Evolutionary conservation across 2,888 invertebrate genomes (phyloP).

Genomic region (Drosophila borealis): DNA sequence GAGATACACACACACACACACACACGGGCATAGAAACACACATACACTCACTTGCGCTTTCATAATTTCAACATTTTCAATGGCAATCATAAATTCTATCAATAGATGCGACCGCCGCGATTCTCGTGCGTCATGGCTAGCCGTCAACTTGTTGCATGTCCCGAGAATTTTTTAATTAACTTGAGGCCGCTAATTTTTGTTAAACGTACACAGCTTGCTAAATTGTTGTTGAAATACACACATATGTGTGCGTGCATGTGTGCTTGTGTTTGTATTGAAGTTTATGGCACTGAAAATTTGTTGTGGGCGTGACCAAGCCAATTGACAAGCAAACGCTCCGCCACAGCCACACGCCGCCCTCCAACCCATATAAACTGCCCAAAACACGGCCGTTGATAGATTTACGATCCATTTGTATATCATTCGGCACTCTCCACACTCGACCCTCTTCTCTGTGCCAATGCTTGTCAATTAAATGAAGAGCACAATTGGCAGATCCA

Average conservation of each 20-base stretch:
- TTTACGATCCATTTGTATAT: constrained; percentile 65
- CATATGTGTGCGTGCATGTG: not conserved
- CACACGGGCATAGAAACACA: not conserved
- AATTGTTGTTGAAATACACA: constrained; percentile 9
- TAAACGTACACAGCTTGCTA: constrained; percentile 40
- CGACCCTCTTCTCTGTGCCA: no score
- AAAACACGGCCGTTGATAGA: constrained; percentile 34
- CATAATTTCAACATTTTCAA: constrained; percentile 60
- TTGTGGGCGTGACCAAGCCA: constrained; percentile 35
- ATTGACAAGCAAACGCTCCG: constrained; percentile 29
- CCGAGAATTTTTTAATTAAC: constrained; percentile 61
- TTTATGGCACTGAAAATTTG: constrained; percentile 25
- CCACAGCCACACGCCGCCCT: not conserved
- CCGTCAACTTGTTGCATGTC: constrained; percentile 78
- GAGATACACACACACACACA: constrained; percentile 14
- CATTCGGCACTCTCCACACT: constrained; percentile 14
- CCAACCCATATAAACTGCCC: constrained; percentile 25
- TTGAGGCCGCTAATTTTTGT: constrained; percentile 59
- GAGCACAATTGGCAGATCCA: no score
- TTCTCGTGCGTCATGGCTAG: constrained; percentile 71
- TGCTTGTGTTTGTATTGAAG: constrained; percentile 10
- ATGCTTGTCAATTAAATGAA: no score
- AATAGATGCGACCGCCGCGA: constrained; percentile 52
- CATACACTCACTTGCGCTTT: constrained; percentile 24
- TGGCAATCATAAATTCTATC: constrained; percentile 75